Evolutionary conservation across 2,797 vertebrate species (phyloP).

Genomic region (Chrosomus eos): DNA sequence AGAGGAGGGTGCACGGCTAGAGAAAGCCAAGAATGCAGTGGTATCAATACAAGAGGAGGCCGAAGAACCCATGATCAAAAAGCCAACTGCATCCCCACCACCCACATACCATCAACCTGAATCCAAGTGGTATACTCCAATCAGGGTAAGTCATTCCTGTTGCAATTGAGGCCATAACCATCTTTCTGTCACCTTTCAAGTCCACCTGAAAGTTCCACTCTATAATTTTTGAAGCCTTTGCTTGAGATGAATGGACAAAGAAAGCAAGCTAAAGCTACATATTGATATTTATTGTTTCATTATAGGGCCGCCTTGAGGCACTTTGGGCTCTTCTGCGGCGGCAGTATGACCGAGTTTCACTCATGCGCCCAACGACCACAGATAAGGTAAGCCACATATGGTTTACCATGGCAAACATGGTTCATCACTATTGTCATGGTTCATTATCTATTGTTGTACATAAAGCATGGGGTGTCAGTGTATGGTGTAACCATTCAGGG

Average conservation of each 20-base stretch:
- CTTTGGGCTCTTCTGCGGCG: constrained; percentile 89
- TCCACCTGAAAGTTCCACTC: not conserved
- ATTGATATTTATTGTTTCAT: not conserved
- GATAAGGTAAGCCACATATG: constrained; percentile 84
- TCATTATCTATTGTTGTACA: not conserved
- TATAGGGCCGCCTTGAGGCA: constrained; percentile 91
- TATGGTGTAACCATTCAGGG: constrained; percentile 8
- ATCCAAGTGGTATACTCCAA: constrained; percentile 94
- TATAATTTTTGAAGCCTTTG: not conserved
- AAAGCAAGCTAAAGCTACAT: not conserved
- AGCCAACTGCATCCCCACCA: constrained; percentile 70
- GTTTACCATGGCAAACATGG: not conserved
- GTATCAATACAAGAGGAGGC: constrained; percentile 86
- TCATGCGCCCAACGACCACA: constrained; percentile 91
- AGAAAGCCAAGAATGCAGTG: constrained; percentile 93
- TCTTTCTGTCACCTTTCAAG: not conserved
- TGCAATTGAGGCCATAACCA: not conserved
- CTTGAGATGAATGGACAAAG: not conserved
- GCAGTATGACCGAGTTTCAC: constrained; percentile 91
- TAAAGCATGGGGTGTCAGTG: not conserved
- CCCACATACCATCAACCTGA: constrained; percentile 72
- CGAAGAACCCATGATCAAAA: constrained; percentile 79
- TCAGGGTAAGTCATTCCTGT: constrained; percentile 81
- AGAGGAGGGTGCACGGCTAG: constrained; percentile 92
- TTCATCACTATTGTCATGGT: not conserved